phyloP scores from a whole-genome alignment of 2,113 vertebrate species.

The Grallaria varia region DNA sequence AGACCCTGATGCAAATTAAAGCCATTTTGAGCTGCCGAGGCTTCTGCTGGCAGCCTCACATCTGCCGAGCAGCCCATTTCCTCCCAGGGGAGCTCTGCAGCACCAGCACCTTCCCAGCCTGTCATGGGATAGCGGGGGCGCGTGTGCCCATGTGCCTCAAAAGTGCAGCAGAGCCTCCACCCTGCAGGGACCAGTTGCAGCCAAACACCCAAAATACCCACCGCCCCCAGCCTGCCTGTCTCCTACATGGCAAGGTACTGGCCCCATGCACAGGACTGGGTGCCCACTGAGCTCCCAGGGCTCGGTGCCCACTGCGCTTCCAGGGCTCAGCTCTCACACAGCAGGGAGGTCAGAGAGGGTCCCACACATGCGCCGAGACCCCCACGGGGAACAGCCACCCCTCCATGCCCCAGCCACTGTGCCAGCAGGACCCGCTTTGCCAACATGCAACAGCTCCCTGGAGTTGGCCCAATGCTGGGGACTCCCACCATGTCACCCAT shows the following conservation, averaged over 20 bases:
- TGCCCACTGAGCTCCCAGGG: rapidly evolving
- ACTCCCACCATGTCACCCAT: rapidly evolving
- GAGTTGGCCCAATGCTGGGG: rapidly evolving
- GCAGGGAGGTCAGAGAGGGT: rapidly evolving
- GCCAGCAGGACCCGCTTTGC: rapidly evolving
- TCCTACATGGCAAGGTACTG: neutral
- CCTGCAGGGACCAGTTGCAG: neutral
- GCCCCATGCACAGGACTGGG: rapidly evolving
- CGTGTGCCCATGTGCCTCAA: neutral
- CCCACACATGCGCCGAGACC: rapidly evolving
- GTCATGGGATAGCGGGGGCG: slow-evolving; percentile 8
- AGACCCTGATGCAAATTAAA: slow-evolving; percentile 59
- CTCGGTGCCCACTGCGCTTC: rapidly evolving
- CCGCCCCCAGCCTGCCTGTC: neutral
- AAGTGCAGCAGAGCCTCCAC: neutral
- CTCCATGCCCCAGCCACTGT: rapidly evolving
- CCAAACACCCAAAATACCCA: neutral
- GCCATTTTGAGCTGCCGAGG: slow-evolving; percentile 48
- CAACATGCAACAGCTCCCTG: rapidly evolving
- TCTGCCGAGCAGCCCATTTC: slow-evolving; percentile 14
- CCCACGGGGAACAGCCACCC: rapidly evolving
- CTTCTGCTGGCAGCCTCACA: neutral
- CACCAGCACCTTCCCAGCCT: neutral
- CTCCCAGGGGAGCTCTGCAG: slow-evolving; percentile 53
- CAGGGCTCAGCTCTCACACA: rapidly evolving